These are phyloP conservation scores for Solea senegalensis DNA, from an alignment of 2,113 vertebrate species.

Conservation along the genomic window DNA sequence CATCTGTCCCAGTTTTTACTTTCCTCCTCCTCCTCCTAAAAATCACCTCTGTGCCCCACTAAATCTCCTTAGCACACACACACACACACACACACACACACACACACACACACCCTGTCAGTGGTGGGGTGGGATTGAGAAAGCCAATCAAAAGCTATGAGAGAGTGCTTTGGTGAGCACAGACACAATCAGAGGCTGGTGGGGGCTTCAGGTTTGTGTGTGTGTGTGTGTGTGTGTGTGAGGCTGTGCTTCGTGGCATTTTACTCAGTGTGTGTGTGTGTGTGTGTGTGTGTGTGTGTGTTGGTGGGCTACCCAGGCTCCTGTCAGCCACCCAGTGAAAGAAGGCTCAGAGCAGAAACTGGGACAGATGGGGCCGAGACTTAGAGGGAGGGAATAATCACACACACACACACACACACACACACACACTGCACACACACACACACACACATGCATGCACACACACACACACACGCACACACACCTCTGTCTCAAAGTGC, in stretches of 20 bases:
- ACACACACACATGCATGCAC: neutral
- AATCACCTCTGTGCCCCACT: constrained; percentile 73
- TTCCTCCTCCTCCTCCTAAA: constrained; percentile 71
- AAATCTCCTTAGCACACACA: constrained; percentile 79
- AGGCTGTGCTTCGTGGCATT: too few relatives aligned
- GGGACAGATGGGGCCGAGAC: constrained; percentile 91
- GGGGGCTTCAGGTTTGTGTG: neutral
- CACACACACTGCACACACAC: neutral
- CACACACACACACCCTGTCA: constrained; percentile 80
- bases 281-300: constrained; percentile 35
- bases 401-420: constrained; percentile 25
- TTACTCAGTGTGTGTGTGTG: neutral
- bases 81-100: constrained; percentile 57
- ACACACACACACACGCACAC: neutral
- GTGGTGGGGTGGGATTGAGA: constrained; percentile 94
- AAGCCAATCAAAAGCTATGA: constrained; percentile 99
- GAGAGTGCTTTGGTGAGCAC: constrained; percentile 94
- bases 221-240: constrained; percentile 58
- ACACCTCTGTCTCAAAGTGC: neutral
- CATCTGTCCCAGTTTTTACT: constrained; percentile 98
- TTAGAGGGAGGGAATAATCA: constrained; percentile 92
- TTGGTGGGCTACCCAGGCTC: constrained; percentile 67
- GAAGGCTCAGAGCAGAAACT: constrained; percentile 75
- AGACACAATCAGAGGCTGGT: constrained; percentile 85
- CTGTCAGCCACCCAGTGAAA: constrained; percentile 76